These are phyloP conservation scores for Venturia canescens DNA, from an alignment of 1,140 invertebrate species.

Conservation along the genomic window DNA sequence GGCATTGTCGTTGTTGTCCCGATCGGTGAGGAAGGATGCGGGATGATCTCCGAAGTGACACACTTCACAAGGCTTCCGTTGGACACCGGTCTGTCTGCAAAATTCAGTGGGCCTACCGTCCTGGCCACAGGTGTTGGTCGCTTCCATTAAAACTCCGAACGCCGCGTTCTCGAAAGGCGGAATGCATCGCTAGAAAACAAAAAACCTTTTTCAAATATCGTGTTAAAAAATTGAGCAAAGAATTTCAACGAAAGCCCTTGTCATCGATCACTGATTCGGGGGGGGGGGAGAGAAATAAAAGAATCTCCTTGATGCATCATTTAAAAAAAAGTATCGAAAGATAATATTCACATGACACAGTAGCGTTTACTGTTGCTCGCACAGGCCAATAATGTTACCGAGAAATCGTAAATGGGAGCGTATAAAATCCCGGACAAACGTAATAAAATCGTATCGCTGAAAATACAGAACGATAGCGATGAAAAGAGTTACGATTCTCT, in stretches of 20 bases:
- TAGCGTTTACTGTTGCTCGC: neutral
- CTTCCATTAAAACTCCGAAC: slow-evolving; percentile 90
- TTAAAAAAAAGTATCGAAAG: no score
- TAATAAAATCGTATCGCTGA: neutral
- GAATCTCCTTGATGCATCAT: neutral
- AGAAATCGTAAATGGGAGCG: neutral
- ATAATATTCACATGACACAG: slow-evolving; percentile 2
- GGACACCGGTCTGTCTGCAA: slow-evolving; percentile 91
- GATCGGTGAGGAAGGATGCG: slow-evolving; percentile 92
- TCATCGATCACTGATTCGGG: neutral
- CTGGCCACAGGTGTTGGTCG: slow-evolving; percentile 96
- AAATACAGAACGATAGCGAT: neutral
- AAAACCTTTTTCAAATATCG: neutral
- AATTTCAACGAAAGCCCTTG: no score
- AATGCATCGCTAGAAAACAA: slow-evolving; percentile 88
- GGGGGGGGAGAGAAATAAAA: neutral
- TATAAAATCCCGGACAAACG: neutral
- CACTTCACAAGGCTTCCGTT: slow-evolving; percentile 77
- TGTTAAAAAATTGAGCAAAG: neutral
- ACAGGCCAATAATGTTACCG: neutral
- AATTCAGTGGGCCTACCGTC: slow-evolving; percentile 85
- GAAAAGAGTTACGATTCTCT: neutral
- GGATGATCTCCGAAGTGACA: slow-evolving; percentile 82
- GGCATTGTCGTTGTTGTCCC: slow-evolving; percentile 89
- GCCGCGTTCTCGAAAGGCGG: slow-evolving; percentile 98